A percentile compares a stretch with the other conserved stretches of the same genome.
phyloP scores from a whole-genome alignment of 2,113 vertebrate species.

The Neolamprologus variostigma region DNA sequence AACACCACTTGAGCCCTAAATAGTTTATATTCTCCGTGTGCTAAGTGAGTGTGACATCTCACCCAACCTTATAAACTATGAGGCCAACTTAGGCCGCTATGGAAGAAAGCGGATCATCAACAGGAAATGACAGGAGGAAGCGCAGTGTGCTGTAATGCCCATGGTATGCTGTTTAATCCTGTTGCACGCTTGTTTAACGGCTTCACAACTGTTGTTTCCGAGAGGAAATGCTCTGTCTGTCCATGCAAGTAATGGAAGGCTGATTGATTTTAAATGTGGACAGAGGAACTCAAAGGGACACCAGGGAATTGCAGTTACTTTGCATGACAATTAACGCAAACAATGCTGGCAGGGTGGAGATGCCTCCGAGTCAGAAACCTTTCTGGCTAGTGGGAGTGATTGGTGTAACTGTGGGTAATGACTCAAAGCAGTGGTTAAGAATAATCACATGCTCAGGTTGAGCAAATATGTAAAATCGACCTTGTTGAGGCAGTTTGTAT shows the following conservation, averaged over 20 bases:
- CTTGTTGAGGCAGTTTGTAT: neutral
- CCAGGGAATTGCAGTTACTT: slow-evolving; percentile 15
- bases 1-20: neutral
- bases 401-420: neutral
- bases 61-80: neutral
- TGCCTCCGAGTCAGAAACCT: neutral
- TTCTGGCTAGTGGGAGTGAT: neutral
- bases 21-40: neutral
- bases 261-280: slow-evolving; percentile 26
- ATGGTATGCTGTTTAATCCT: slow-evolving; percentile 45
- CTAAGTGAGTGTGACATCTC: neutral
- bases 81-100: neutral
- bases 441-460: neutral
- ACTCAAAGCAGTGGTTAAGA: neutral
- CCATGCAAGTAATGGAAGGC: neutral
- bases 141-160: slow-evolving; percentile 26
- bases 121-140: slow-evolving; percentile 45
- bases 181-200: slow-evolving; percentile 36
- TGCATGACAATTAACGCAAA: slow-evolving; percentile 46
- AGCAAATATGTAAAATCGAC: neutral
- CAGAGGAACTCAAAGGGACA: neutral
- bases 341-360: neutral
- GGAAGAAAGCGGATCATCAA: slow-evolving; percentile 24
- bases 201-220: slow-evolving; percentile 14
- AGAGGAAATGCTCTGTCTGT: slow-evolving; percentile 17